Conservation (phyloP, 2,113 vertebrate species). For the Nicator chloris region DNA sequence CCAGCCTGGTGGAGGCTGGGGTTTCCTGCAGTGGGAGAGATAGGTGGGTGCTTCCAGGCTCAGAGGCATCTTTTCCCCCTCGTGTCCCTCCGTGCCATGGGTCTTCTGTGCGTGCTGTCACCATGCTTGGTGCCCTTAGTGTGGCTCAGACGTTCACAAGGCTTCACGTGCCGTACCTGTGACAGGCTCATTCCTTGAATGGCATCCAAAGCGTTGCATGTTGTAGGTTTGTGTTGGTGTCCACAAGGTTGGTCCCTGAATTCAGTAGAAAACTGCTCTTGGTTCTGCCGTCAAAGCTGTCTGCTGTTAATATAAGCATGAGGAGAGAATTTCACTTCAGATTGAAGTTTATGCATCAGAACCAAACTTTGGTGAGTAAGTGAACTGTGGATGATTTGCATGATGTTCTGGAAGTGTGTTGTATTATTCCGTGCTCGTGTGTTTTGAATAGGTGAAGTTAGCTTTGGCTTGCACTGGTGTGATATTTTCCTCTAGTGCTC, state of each 20-base stretch:
- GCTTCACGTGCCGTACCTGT: rapidly evolving
- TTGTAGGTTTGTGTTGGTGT: background rate
- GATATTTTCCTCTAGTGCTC: background rate
- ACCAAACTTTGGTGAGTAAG: background rate
- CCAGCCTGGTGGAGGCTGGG: background rate
- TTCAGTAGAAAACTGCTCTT: background rate
- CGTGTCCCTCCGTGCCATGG: rapidly evolving
- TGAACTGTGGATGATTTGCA: rapidly evolving
- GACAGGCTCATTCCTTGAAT: rapidly evolving
- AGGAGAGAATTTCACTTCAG: background rate
- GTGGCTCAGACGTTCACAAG: background rate
- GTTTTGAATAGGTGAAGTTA: background rate
- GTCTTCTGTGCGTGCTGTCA: background rate
- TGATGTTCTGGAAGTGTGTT: background rate
- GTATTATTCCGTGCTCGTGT: background rate
- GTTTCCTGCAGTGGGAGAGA: background rate
- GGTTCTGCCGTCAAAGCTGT: background rate
- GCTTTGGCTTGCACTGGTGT: background rate
- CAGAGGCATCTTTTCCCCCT: background rate
- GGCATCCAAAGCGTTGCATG: rapidly evolving
- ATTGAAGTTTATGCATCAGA: background rate
- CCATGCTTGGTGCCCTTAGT: background rate
- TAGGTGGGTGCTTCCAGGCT: rapidly evolving
- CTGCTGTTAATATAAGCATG: background rate
- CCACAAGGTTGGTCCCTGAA: background rate